Percentiles rank a stretch among this genome's conserved stretches.
These are phyloP conservation scores for Tinamus guttatus DNA, from an alignment of 2,113 vertebrate species.

Conservation along the genomic window DNA sequence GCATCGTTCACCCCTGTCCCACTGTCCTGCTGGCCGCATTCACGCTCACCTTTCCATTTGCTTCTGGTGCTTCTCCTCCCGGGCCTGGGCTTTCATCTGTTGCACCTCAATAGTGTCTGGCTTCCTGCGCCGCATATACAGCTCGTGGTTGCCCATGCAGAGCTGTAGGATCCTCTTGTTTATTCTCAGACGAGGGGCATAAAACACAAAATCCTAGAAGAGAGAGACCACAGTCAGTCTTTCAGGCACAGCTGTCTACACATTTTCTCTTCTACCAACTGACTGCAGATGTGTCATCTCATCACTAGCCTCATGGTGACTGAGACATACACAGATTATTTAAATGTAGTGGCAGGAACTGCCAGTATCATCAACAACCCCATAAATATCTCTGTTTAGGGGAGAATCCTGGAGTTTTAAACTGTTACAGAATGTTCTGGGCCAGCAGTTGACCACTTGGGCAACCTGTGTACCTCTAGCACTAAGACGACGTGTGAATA, in stretches of 20 bases:
- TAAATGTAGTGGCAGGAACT: background rate
- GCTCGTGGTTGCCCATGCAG: slow-evolving; percentile 97
- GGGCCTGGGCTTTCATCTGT: slow-evolving; percentile 97
- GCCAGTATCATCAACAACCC: background rate
- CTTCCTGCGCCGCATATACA: slow-evolving; percentile 96
- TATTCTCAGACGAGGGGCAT: slow-evolving; percentile 91
- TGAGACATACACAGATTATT: background rate
- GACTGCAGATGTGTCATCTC: background rate
- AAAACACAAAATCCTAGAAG: slow-evolving; percentile 94
- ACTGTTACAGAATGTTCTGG: background rate
- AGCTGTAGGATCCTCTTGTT: slow-evolving; percentile 97
- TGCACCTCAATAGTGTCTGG: slow-evolving; percentile 97
- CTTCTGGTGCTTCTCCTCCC: slow-evolving; percentile 93
- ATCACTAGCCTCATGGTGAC: background rate
- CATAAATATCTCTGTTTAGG: background rate
- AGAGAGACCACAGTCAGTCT: background rate
- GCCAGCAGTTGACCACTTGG: background rate
- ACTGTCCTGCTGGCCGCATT: background rate
- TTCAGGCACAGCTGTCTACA: background rate
- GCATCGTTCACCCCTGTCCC: background rate
- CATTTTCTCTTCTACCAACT: background rate
- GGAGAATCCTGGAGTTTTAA: background rate
- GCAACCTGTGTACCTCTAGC: background rate
- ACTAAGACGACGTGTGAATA: background rate
- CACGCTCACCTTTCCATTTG: slow-evolving; percentile 86